Conservation (phyloP, 1,140 invertebrate genomes). For the Drosophila kanapiae region DNA sequence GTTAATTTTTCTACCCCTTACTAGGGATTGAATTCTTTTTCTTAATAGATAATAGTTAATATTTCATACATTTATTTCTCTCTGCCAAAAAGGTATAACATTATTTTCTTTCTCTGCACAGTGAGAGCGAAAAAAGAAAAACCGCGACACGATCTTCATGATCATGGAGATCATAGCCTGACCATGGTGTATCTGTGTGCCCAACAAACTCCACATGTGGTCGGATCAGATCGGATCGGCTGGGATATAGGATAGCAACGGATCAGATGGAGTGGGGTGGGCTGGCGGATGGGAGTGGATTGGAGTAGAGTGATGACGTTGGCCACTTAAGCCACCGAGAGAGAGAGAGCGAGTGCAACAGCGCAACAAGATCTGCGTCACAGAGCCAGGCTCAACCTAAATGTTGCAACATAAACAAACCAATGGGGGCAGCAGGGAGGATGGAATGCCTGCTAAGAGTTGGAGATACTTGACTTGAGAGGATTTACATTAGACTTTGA, state of each 20-base stretch:
- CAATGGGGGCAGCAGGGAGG: not conserved
- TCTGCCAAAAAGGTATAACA: no score
- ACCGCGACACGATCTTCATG: slow-evolving; percentile 30
- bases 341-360: slow-evolving; percentile 38
- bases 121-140: slow-evolving; percentile 50
- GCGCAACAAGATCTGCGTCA: slow-evolving; percentile 48
- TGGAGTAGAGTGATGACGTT: slow-evolving; percentile 49
- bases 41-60: no score
- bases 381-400: slow-evolving; percentile 70
- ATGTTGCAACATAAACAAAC: slow-evolving; percentile 65
- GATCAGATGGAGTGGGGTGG: slow-evolving; percentile 18
- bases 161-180: slow-evolving; percentile 28
- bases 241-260: slow-evolving; percentile 34
- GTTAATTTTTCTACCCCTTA: not conserved
- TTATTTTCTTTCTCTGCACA: slow-evolving; percentile 7
- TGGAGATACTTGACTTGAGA: slow-evolving; percentile 41
- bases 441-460: slow-evolving; percentile 14
- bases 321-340: slow-evolving; percentile 60
- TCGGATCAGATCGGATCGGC: slow-evolving; percentile 36
- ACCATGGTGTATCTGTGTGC: slow-evolving; percentile 59
- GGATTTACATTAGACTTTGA: slow-evolving; percentile 19
- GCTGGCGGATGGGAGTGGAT: slow-evolving; percentile 21
- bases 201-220: slow-evolving; percentile 82
- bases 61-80: no score
- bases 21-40: not conserved